Base-by-base conservation (phyloP, 2,113 vertebrate species). In the Mormoops blainvillei region DNA sequence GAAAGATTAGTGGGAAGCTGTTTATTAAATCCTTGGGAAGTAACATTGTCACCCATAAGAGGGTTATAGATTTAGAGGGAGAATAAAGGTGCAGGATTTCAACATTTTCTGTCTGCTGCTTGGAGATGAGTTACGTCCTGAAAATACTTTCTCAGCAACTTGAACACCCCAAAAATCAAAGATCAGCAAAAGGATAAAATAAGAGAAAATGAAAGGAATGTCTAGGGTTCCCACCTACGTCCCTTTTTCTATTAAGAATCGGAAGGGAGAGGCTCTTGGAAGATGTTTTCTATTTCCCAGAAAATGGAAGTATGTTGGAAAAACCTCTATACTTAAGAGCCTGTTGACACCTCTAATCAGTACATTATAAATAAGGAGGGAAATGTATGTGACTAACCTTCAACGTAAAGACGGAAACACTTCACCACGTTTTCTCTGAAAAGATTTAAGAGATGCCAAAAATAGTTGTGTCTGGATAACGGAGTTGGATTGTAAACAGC, bases 131-230 rank as follows among this genome's bases (percentile, higher is more conserved):
- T 97, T 81, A 91, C 36, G 4, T 41, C 43, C 26, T 90, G 26
- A 43, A 91, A 96, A 96, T 68, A 83, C 28, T 82, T 95, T 89
- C 80, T 95, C 43, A 68, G 41, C 71, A 88, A 74, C 16, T 56
- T 61, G 36, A 68, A 91, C 50, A 96, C 50, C 48, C n/a, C 31
- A 77, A 91, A 73, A 73, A 58, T n/a, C 36, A 54, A 87, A 95
- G 61, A 71, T 92, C 90, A 95, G 93, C 83, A 74, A 81, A 94
- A 95, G 77, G 11, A 54, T 88, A 73, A 95, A 94, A 94, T 83
- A 28, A 76, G 4, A 5, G 13, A n/a, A 77, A 87, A 89, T 52
- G 52, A 76, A 68, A 52, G 71, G 61, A 95, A 78, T 28, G 43
- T 78, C 36, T 77, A 54, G 11, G 13, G 6, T 52, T 20, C 94